A percentile compares a stretch with the other conserved stretches of the same genome.
Evolutionary conservation across 2,888 invertebrate genomes (phyloP).

Genomic region (Synanthedon myopaeformis): DNA sequence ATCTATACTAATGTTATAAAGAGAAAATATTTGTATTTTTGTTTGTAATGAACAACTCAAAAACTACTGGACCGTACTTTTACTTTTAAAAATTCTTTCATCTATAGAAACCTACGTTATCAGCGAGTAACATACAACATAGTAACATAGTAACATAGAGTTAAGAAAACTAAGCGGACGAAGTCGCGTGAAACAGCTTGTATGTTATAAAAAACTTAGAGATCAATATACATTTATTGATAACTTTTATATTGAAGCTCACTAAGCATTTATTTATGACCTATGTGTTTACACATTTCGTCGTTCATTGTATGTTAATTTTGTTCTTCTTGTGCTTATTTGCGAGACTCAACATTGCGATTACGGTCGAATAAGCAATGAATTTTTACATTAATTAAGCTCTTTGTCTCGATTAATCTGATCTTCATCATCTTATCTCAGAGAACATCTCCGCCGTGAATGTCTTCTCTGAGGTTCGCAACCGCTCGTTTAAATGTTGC

Average conservation of each 20-base stretch:
- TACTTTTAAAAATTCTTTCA: too few species aligned
- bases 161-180: too few species aligned
- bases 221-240: too few species aligned
- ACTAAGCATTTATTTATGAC: not conserved
- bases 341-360: not conserved
- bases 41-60: too few species aligned
- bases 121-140: too few species aligned
- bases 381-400: not conserved
- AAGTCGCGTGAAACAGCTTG: too few species aligned
- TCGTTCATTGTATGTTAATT: not conserved
- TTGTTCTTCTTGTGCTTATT: not conserved
- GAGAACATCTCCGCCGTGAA: not conserved
- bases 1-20: too few species aligned
- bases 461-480: not conserved
- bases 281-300: not conserved
- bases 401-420: not conserved
- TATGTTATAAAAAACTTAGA: not conserved
- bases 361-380: not conserved
- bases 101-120: too few species aligned
- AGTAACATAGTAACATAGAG: too few species aligned
- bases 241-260: too few species aligned
- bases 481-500: not conserved
- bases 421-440: not conserved
- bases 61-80: too few species aligned
- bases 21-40: too few species aligned